Conservation (phyloP, 64 coral and sea anemone genomes). For the Cladopsammia gracilis region DNA sequence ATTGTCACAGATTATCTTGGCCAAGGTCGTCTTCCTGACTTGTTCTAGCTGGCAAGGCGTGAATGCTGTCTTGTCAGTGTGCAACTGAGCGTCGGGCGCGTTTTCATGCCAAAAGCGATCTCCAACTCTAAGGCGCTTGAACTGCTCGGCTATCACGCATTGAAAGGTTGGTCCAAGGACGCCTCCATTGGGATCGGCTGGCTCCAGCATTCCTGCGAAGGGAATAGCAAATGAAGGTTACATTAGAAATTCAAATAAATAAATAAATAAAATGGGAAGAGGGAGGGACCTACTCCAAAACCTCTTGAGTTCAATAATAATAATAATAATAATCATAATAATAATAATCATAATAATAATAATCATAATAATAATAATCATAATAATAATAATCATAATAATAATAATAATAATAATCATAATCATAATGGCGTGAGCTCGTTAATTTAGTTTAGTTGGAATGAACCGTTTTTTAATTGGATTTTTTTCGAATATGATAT, state of each 20-base stretch:
- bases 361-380: too few relatives aligned
- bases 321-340: too few relatives aligned
- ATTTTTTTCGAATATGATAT: too few relatives aligned
- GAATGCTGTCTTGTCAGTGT: background rate
- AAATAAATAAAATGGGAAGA: too few relatives aligned
- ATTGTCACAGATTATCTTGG: conserved; percentile 41
- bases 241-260: background rate
- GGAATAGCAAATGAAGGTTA: background rate
- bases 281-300: too few relatives aligned
- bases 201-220: background rate
- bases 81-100: background rate
- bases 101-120: conserved; percentile 35
- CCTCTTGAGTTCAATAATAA: too few relatives aligned
- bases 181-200: background rate
- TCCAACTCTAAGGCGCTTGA: background rate
- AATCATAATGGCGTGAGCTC: too few relatives aligned
- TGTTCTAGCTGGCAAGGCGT: background rate
- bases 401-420: too few relatives aligned
- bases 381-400: too few relatives aligned
- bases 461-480: too few relatives aligned
- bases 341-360: too few relatives aligned
- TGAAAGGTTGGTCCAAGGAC: conserved; percentile 30
- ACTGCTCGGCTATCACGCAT: conserved; percentile 42
- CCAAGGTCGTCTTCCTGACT: background rate
- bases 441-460: too few relatives aligned